A percentile compares a stretch with the other conserved stretches of the same genome.
Evolutionary conservation across 2,113 vertebrate species (phyloP).

Genomic region (Tapirus terrestris): DNA sequence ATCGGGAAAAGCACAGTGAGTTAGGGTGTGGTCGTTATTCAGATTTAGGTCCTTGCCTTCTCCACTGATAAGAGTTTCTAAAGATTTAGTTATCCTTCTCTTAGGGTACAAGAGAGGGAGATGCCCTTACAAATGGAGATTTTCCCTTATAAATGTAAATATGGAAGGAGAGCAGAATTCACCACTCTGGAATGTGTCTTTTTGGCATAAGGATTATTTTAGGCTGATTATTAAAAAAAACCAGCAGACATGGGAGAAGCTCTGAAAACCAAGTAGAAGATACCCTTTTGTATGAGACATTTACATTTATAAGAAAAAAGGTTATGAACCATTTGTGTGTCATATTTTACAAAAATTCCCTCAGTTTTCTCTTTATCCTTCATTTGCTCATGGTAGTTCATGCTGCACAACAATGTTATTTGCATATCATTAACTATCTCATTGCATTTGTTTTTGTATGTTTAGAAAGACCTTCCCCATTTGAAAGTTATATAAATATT

Average conservation of each 20-base stretch:
- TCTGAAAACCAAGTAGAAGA: background rate
- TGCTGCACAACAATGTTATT: background rate
- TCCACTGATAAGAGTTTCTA: too few relatives aligned
- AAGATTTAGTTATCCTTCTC: too few relatives aligned
- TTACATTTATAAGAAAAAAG: background rate
- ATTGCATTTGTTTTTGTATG: background rate
- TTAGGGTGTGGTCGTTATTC: too few relatives aligned
- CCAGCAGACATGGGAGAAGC: background rate
- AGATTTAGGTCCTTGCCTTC: too few relatives aligned
- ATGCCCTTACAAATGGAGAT: too few relatives aligned
- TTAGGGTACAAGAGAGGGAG: too few relatives aligned
- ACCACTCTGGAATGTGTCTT: background rate
- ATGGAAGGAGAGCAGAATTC: background rate
- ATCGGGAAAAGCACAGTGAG: too few relatives aligned
- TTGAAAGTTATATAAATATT: slow-evolving; percentile 19
- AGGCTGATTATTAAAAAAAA: background rate
- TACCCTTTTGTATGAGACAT: background rate
- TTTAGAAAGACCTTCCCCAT: background rate
- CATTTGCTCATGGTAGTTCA: background rate
- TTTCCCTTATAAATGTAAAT: background rate
- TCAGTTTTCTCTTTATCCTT: background rate
- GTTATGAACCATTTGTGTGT: background rate
- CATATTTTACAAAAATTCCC: background rate
- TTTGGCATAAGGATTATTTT: background rate
- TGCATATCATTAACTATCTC: background rate